Evolutionary conservation across 2,888 invertebrate species (phyloP).

Genomic region (Cyclophora punctaria): DNA sequence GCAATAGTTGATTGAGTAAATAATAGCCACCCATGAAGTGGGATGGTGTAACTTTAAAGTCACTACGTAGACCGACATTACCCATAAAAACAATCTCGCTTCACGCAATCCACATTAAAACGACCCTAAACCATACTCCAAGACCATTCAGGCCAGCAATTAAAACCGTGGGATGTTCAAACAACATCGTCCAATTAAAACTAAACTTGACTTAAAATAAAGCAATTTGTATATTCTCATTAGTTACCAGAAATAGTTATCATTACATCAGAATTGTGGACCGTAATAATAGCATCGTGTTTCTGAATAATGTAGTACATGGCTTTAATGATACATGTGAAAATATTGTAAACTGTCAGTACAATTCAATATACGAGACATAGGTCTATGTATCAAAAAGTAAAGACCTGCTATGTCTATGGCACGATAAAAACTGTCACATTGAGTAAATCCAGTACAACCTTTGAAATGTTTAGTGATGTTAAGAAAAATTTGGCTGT

Average conservation of each 20-base stretch:
- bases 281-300: neutral
- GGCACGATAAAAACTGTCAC: no score
- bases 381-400: no score
- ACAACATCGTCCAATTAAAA: constrained; percentile 31
- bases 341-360: no score
- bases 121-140: constrained; percentile 18
- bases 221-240: constrained; percentile 17
- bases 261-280: neutral
- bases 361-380: no score
- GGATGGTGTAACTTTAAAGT: no score
- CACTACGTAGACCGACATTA: neutral
- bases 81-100: constrained; percentile 2
- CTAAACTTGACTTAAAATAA: constrained; percentile 17
- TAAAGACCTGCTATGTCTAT: no score
- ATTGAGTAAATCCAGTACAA: no score
- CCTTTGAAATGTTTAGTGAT: no score
- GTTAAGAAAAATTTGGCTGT: no score
- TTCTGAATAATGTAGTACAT: neutral
- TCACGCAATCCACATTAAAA: constrained; percentile 29
- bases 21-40: no score
- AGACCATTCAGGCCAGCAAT: constrained; percentile 45
- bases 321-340: no score
- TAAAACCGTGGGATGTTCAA: constrained; percentile 33
- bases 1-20: no score
- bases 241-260: constrained; percentile 1